These are phyloP conservation scores for Ptychadena robeensis DNA, from an alignment of 2,797 vertebrate genomes.

Conservation along the genomic window DNA sequence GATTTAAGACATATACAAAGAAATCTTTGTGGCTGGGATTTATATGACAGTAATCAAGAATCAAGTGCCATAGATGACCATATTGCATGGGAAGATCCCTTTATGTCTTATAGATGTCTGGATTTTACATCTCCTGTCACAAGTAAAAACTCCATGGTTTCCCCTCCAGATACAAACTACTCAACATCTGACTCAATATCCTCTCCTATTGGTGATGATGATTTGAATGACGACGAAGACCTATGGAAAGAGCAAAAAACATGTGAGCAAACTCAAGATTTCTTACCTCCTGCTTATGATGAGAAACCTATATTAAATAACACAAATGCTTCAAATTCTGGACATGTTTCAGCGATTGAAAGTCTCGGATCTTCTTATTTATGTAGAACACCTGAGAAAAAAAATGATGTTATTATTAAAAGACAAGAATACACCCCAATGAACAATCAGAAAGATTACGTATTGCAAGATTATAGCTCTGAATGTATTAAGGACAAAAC, in stretches of 20 bases:
- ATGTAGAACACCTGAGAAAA: background rate
- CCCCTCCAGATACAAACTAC: slow-evolving; percentile 79
- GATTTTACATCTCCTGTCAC: slow-evolving; percentile 70
- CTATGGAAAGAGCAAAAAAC: slow-evolving; percentile 59
- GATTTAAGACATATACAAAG: slow-evolving; percentile 39
- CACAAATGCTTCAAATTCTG: slow-evolving; percentile 55
- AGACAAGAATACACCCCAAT: slow-evolving; percentile 59
- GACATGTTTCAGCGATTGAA: slow-evolving; percentile 30
- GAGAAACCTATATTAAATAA: slow-evolving; percentile 45
- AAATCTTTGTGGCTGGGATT: slow-evolving; percentile 67
- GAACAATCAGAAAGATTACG: slow-evolving; percentile 65
- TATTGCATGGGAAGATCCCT: slow-evolving; percentile 75
- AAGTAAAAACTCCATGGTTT: slow-evolving; percentile 71
- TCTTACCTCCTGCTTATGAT: slow-evolving; percentile 45
- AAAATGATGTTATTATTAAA: too few species aligned
- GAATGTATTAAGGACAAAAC: slow-evolving; percentile 40
- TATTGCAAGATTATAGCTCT: slow-evolving; percentile 62
- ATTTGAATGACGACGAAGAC: slow-evolving; percentile 70
- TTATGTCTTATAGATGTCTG: slow-evolving; percentile 71
- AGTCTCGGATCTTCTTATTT: background rate
- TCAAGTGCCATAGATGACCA: slow-evolving; percentile 66
- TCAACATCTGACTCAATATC: slow-evolving; percentile 79
- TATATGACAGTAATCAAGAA: slow-evolving; percentile 67
- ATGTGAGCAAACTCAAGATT: slow-evolving; percentile 58
- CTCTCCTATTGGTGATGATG: slow-evolving; percentile 73